A percentile compares a stretch with the other conserved stretches of the same genome.
These are phyloP conservation scores for Hemicrepidius hirtus DNA, from an alignment of 2,888 invertebrate species.

Conservation along the genomic window DNA sequence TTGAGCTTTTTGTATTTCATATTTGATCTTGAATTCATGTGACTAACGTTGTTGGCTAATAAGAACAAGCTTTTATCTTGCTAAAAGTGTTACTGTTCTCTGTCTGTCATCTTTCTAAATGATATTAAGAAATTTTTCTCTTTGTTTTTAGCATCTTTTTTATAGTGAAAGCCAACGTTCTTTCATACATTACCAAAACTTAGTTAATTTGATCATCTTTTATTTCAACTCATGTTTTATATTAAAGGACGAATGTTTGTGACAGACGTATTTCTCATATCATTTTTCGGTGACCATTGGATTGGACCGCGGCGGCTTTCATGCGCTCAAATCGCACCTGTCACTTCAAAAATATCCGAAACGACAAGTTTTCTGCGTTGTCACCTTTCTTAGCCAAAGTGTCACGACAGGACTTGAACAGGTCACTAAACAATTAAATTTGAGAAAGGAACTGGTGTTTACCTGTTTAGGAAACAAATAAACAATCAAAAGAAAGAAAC, in stretches of 20 bases:
- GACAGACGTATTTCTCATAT: constrained; percentile 25
- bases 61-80: no score
- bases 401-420: constrained; percentile 26
- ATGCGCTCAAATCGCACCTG: constrained; percentile 36
- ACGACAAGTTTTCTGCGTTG: constrained; percentile 1
- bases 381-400: background rate
- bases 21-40: no score
- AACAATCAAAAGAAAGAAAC: no score
- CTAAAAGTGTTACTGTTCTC: no score
- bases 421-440: background rate
- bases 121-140: no score
- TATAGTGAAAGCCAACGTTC: background rate
- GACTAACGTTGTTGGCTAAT: no score
- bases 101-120: no score
- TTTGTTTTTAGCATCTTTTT: no score
- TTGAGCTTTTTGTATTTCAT: no score
- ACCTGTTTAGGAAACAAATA: no score
- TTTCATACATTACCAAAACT: background rate
- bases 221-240: no score
- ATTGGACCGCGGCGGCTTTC: constrained; percentile 19
- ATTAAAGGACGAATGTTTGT: constrained; percentile 18
- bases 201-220: background rate
- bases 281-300: background rate
- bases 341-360: constrained; percentile 29
- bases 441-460: no score